Evolutionary conservation across 1,140 invertebrate genomes (phyloP).

Genomic region (Eciton burchellii): DNA sequence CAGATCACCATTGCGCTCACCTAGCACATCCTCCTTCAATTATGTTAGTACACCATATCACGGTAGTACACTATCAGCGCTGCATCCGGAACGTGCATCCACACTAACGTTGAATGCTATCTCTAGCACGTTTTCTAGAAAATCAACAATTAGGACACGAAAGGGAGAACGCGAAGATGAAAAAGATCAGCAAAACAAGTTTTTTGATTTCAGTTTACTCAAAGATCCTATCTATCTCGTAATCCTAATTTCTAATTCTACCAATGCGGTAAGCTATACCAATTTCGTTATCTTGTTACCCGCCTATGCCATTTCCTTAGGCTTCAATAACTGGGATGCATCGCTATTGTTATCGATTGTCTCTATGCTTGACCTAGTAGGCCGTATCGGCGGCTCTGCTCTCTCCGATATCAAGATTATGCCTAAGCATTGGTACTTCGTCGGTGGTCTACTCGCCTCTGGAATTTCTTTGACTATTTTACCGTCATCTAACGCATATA

Average conservation of each 20-base stretch:
- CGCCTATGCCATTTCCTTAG: conserved; percentile 89
- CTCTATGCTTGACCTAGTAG: conserved; percentile 91
- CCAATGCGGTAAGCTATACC: conserved; percentile 94
- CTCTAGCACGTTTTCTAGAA: conserved; percentile 85
- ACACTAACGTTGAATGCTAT: conserved; percentile 91
- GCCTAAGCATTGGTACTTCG: conserved; percentile 93
- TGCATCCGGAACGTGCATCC: conserved; percentile 92
- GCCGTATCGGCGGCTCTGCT: conserved; percentile 92
- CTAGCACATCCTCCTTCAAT: conserved; percentile 92
- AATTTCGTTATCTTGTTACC: conserved; percentile 94
- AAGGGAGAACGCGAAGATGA: conserved; percentile 74
- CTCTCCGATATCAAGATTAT: conserved; percentile 90
- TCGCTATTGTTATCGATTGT: conserved; percentile 92
- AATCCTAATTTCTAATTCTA: conserved; percentile 93
- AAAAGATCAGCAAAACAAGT: conserved; percentile 87
- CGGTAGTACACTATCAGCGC: conserved; percentile 91
- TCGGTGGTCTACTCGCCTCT: conserved; percentile 91
- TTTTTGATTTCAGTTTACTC: conserved; percentile 91
- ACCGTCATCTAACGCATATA: conserved; percentile 87
- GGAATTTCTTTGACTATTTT: conserved; percentile 90
- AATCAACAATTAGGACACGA: conserved; percentile 72
- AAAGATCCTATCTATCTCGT: conserved; percentile 93
- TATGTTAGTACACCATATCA: conserved; percentile 94
- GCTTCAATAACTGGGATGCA: conserved; percentile 89
- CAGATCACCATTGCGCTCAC: conserved; percentile 87